Conservation (phyloP, 2,797 vertebrate genomes). For the Ambastaia sidthimunki region DNA sequence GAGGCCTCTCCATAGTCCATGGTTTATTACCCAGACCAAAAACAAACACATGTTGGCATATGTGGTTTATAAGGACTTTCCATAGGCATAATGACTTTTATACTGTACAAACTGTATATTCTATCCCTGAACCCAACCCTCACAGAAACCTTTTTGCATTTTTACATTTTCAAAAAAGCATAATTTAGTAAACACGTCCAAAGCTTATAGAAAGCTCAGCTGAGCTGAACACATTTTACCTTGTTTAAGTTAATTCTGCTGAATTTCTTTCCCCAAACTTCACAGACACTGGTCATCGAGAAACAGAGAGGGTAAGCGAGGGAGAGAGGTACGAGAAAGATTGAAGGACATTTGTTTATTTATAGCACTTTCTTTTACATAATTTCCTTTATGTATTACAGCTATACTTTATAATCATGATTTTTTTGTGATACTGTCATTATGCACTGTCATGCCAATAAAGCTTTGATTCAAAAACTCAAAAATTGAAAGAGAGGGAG, state of each 20-base stretch:
- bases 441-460: background rate
- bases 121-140: too few species aligned
- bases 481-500: background rate
- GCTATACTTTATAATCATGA: constrained; percentile 16
- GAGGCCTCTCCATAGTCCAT: background rate
- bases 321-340: background rate
- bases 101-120: too few species aligned
- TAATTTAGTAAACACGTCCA: too few species aligned
- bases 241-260: background rate
- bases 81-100: too few species aligned
- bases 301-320: background rate
- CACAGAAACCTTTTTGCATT: too few species aligned
- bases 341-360: background rate
- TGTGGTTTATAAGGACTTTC: too few species aligned
- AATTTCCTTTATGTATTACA: constrained; percentile 14
- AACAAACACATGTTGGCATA: background rate
- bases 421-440: constrained; percentile 9
- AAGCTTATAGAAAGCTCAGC: background rate
- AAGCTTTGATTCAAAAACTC: constrained; percentile 6
- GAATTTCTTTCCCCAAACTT: too few species aligned
- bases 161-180: too few species aligned
- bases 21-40: background rate
- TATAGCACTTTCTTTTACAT: background rate
- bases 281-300: background rate
- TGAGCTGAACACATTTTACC: background rate